Percentiles rank a stretch among this genome's conserved stretches.
These are phyloP conservation scores for Acanthaster planci DNA, from an alignment of 35 echinoderm and acorn worm species.

Conservation along the genomic window DNA sequence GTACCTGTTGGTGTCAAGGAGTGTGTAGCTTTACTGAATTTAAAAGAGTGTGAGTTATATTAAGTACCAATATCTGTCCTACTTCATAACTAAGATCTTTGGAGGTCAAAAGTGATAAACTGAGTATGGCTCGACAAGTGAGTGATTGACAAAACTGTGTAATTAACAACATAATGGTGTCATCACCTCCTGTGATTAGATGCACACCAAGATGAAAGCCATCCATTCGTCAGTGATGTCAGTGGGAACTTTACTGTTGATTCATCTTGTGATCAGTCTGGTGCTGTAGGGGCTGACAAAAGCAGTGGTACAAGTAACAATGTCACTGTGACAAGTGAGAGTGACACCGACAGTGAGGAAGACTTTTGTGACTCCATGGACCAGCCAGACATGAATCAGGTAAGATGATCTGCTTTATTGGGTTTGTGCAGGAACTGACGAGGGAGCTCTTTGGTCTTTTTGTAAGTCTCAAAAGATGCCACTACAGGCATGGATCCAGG, in stretches of 20 bases:
- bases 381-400: constrained; percentile 62
- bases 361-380: constrained; percentile 82
- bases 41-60: too few species aligned
- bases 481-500: too few species aligned
- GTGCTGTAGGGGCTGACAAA: background rate
- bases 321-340: background rate
- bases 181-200: background rate
- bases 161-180: background rate
- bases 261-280: background rate
- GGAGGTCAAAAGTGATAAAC: too few species aligned
- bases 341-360: constrained; percentile 38
- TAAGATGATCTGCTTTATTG: constrained; percentile 14
- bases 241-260: constrained; percentile 16
- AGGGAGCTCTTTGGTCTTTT: too few species aligned
- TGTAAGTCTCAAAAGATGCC: too few species aligned
- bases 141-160: too few species aligned
- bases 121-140: too few species aligned
- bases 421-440: too few species aligned
- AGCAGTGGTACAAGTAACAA: background rate
- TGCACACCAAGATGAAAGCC: background rate
- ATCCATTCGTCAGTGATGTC: background rate
- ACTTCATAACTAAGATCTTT: too few species aligned
- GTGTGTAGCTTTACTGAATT: too few species aligned
- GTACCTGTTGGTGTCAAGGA: too few species aligned
- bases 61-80: too few species aligned